A percentile compares a stretch with the other conserved stretches of the same genome.
These are phyloP conservation scores for Zosterops japonicus DNA, from an alignment of 2,113 vertebrate genomes.

Conservation along the genomic window DNA sequence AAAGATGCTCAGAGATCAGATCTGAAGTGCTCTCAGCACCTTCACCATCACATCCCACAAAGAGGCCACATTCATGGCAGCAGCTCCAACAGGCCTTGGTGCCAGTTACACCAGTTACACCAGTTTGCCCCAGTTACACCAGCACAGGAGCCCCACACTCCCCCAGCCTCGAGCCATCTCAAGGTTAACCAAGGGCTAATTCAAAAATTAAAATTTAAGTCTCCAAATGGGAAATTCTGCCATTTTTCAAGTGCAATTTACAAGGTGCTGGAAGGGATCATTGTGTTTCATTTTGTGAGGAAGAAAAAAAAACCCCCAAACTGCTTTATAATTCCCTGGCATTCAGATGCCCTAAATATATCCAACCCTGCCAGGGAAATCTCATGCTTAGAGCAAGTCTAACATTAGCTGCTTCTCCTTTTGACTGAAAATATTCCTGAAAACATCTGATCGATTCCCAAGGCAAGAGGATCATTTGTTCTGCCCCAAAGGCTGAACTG, in stretches of 20 bases:
- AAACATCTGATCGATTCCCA: not conserved
- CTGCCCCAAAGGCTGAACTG: not conserved
- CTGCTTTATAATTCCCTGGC: not conserved
- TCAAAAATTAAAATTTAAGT: not conserved
- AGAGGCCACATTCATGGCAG: accelerated
- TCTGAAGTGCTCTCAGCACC: not conserved
- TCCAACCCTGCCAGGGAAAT: not conserved
- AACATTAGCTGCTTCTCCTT: not conserved
- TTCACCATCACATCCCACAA: not conserved
- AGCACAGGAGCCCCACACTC: accelerated
- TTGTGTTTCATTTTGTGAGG: not conserved
- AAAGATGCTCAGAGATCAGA: not conserved
- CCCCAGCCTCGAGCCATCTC: not conserved
- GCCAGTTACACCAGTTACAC: not conserved
- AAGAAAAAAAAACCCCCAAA: not conserved
- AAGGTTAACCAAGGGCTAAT: not conserved
- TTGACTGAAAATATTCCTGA: not conserved
- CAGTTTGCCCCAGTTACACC: accelerated
- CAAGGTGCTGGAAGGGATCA: not conserved
- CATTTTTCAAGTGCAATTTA: not conserved
- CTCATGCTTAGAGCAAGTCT: not conserved
- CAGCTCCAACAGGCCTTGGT: accelerated
- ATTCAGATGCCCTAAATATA: not conserved
- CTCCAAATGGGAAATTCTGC: not conserved
- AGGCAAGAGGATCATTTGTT: not conserved